Evolutionary conservation across 1,140 invertebrate species (phyloP).

Genomic region (Meteorus sp.): DNA sequence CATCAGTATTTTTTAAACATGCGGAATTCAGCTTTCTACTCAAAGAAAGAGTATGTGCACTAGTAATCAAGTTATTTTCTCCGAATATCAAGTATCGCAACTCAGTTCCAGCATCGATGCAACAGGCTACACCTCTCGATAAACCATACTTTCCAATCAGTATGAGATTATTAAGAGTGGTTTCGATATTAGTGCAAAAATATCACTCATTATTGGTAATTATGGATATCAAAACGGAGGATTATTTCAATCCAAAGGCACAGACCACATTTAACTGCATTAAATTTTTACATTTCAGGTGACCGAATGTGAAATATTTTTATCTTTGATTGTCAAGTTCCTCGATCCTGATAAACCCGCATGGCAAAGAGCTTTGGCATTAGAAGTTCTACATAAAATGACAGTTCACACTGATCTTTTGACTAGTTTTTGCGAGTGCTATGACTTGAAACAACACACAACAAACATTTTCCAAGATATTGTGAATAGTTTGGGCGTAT

Average conservation of each 20-base stretch:
- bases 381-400: conserved; percentile 96
- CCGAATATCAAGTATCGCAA: conserved; percentile 91
- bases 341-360: conserved; percentile 93
- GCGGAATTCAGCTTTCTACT: conserved; percentile 92
- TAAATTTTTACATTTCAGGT: conserved; percentile 63
- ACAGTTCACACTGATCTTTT: conserved; percentile 85
- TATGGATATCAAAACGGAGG: conserved; percentile 29
- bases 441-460: conserved; percentile 90
- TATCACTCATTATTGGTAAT: conserved; percentile 90
- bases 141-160: conserved; percentile 97
- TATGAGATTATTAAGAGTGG: conserved; percentile 89
- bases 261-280: neutral
- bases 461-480: conserved; percentile 95
- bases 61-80: conserved; percentile 97
- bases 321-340: conserved; percentile 96
- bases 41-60: conserved; percentile 94
- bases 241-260: neutral
- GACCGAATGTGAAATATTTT: conserved; percentile 98
- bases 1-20: conserved; percentile 92
- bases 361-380: conserved; percentile 92
- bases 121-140: conserved; percentile 72
- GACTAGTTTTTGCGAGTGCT: conserved; percentile 90
- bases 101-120: conserved; percentile 54
- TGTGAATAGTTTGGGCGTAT: conserved; percentile 91
- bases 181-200: conserved; percentile 89